Conservation (phyloP, 2,113 vertebrate genomes). For the Triplophysa tibetana region DNA sequence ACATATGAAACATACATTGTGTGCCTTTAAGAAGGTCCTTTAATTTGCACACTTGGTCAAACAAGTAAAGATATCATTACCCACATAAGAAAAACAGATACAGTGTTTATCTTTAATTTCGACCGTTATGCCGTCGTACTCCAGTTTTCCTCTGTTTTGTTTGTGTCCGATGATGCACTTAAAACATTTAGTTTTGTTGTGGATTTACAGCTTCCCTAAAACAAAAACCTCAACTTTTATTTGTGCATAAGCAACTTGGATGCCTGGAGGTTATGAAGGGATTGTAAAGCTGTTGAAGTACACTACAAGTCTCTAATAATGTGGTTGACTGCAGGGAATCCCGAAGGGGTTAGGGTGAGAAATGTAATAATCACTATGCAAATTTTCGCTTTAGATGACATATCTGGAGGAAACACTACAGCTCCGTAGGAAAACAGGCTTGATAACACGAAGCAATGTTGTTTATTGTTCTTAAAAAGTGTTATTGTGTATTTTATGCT, state of each 20-base stretch:
- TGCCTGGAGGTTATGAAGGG: background rate
- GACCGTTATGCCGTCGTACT: background rate
- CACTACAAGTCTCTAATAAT: background rate
- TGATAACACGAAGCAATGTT: background rate
- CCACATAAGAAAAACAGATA: background rate
- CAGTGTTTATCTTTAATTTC: background rate
- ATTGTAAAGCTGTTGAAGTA: background rate
- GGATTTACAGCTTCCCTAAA: background rate
- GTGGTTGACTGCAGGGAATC: background rate
- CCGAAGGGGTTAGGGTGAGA: background rate
- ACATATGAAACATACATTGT: background rate
- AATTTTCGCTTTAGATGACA: background rate
- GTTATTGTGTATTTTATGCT: background rate
- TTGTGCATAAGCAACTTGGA: background rate
- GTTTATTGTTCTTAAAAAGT: background rate
- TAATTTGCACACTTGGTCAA: background rate
- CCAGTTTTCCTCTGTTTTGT: background rate
- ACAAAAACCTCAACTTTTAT: background rate
- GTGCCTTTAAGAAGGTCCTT: slow-evolving; percentile 26
- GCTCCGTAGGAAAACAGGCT: background rate
- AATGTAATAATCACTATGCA: slow-evolving; percentile 22
- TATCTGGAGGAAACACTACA: background rate
- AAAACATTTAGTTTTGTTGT: background rate
- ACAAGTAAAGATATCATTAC: background rate
- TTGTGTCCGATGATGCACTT: background rate